These are phyloP conservation scores for Drosophila pallidifrons DNA, from an alignment of 1,140 invertebrate species.

Conservation along the genomic window DNA sequence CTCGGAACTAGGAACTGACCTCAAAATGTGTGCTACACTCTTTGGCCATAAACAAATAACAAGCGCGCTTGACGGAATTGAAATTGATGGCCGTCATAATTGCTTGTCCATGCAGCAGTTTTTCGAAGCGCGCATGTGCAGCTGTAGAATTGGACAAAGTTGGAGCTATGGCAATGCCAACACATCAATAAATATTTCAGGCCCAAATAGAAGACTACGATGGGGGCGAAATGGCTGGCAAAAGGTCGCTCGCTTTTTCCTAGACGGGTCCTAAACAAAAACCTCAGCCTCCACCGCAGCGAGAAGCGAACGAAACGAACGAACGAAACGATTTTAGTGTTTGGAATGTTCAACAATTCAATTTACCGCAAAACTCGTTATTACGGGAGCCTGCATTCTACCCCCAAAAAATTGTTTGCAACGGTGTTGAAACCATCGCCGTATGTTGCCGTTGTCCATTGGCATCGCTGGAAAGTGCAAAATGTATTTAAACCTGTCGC, in stretches of 20 bases:
- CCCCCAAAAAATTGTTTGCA: conserved; percentile 38
- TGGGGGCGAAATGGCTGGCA: not conserved
- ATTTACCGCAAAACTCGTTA: conserved; percentile 60
- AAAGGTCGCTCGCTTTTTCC: conserved; percentile 20
- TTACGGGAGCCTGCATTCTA: conserved; percentile 24
- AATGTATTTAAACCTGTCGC: conserved; percentile 58
- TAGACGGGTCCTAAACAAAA: conserved; percentile 10
- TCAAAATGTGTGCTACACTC: not conserved
- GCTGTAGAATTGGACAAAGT: not conserved
- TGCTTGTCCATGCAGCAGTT: conserved; percentile 17
- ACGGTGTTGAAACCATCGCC: conserved; percentile 18
- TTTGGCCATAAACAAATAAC: conserved; percentile 7
- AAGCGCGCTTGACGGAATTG: conserved; percentile 19
- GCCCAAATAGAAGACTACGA: conserved; percentile 2
- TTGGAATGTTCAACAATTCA: conserved; percentile 52
- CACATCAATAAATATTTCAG: conserved; percentile 41
- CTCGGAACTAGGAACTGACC: not conserved
- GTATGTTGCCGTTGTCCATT: conserved; percentile 29
- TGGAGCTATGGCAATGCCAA: conserved; percentile 5
- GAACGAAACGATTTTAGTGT: conserved; percentile 44
- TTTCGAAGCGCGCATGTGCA: conserved; percentile 23
- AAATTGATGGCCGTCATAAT: conserved; percentile 53
- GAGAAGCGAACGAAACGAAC: conserved; percentile 8
- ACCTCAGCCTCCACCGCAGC: conserved; percentile 27
- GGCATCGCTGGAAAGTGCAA: conserved; percentile 30